Base-by-base conservation (phyloP, 1,140 invertebrate genomes). In the Hylaeus volcanicus region DNA sequence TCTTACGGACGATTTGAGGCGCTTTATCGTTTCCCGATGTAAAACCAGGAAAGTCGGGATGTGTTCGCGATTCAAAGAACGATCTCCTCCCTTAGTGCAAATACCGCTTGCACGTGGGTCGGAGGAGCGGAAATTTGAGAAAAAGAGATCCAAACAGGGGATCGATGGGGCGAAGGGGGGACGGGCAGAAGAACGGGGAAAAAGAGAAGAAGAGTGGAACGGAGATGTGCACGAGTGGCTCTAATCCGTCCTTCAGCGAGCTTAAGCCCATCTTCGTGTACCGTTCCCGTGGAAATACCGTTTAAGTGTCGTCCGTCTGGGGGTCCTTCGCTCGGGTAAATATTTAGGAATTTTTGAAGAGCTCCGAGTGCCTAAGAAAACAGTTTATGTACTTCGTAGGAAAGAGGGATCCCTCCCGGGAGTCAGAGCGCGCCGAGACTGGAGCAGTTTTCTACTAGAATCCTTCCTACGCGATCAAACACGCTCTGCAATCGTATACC, bases 331-430 rank as follows among this genome's bases (percentile, higher is more conserved):
- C 82, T 81, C 85, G 86, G 85, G 91, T 92, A 92, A 93, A 92
- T 92, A 92, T 93, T 93, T 93, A 90, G 88, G 87, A 92, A 92
- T 91, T 91, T 89, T 89, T 91, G 26, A 90, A 90, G 88, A 89
- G 89, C 71, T 79, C 84, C 89, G 85, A 92, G 88, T 90, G 89
- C 91, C 90, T 92, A 88, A 92, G 91, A 89, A 93, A 93, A 92
- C 91, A 90, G 89, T 91, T 91, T 90, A 51, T 51, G 51, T 51
- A 89, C 86, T 77, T 83, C 81, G 71, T 76, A 79, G 75, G 68
- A 73, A 55, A 73, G 79, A 71, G 77, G 74, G 74, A 81, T 79
- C 77, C 81, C 71, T 70, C 65, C 73, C 73, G 74, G 73, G 70
- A 51, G 41, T 6, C 41, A 6, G 56, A 75, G 51, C 65, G 58